Percentiles rank a stretch among this genome's conserved stretches.
Evolutionary conservation across 1,140 invertebrate genomes (phyloP).

Genomic region (Trachymyrmex cornetzi): DNA sequence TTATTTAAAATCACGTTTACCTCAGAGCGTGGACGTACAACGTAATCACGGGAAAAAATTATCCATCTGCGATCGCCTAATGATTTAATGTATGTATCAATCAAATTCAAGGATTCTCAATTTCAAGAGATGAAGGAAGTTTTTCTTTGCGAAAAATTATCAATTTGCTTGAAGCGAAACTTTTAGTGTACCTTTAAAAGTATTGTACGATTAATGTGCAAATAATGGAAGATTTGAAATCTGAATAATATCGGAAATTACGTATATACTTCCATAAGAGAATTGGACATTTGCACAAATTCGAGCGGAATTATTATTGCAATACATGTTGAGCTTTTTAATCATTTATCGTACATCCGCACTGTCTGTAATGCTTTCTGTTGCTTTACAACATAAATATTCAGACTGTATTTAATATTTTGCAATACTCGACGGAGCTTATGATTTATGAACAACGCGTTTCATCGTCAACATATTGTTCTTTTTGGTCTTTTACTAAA

Average conservation of each 20-base stretch:
- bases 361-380: constrained; percentile 14
- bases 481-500: constrained; percentile 20
- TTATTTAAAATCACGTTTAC: constrained; percentile 11
- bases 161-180: background rate
- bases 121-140: background rate
- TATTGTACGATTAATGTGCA: background rate
- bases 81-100: background rate
- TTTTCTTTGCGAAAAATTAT: background rate
- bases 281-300: constrained; percentile 13
- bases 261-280: background rate
- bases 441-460: constrained; percentile 37
- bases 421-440: constrained; percentile 12
- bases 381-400: constrained; percentile 51
- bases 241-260: constrained; percentile 27
- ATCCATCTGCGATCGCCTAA: background rate
- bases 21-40: background rate
- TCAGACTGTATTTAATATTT: constrained; percentile 43
- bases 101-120: background rate
- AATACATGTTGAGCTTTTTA: constrained; percentile 15
- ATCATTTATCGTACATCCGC: constrained; percentile 30
- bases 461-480: background rate
- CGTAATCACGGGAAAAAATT: constrained; percentile 30
- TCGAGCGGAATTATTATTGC: constrained; percentile 26
- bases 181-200: background rate
- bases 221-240: constrained; percentile 6